phyloP scores from a whole-genome alignment of 2,888 invertebrate genomes.

The Ganaspis brasiliensis region DNA sequence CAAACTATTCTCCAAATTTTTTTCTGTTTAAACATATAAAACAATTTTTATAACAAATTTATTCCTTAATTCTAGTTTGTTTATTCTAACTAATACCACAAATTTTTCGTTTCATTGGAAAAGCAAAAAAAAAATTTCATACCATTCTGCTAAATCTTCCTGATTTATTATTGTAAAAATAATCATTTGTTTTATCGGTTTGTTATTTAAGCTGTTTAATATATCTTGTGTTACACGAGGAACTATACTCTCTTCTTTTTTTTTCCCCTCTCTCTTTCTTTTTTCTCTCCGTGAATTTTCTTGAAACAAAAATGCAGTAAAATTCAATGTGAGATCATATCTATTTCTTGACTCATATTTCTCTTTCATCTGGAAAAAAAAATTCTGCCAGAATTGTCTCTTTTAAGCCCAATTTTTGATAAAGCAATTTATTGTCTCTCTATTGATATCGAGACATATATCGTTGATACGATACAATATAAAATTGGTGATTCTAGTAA shows the following conservation, averaged over 20 bases:
- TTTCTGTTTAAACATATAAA: too few relatives aligned
- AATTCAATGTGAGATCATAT: not conserved
- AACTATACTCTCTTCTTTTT: not conserved
- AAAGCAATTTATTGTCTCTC: constrained; percentile 16
- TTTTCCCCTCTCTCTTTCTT: not conserved
- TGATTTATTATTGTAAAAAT: too few relatives aligned
- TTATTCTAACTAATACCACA: too few relatives aligned
- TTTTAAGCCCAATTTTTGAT: constrained; percentile 16
- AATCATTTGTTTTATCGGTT: too few relatives aligned
- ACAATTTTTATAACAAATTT: too few relatives aligned
- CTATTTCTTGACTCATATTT: not conserved
- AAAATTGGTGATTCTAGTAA: constrained; percentile 12
- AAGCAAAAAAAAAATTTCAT: too few relatives aligned
- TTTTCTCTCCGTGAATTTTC: not conserved
- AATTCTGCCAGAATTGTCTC: not conserved
- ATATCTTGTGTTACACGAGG: too few relatives aligned
- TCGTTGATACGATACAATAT: not conserved
- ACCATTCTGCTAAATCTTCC: too few relatives aligned
- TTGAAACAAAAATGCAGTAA: not conserved
- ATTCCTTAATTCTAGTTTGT: too few relatives aligned
- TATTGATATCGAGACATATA: not conserved
- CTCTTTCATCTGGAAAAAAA: not conserved
- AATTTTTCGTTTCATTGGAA: too few relatives aligned
- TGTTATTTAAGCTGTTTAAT: not conserved
- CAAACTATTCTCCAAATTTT: too few relatives aligned